These are phyloP conservation scores for Brassicogethes aeneus DNA, from an alignment of 2,888 invertebrate species.

Conservation along the genomic window DNA sequence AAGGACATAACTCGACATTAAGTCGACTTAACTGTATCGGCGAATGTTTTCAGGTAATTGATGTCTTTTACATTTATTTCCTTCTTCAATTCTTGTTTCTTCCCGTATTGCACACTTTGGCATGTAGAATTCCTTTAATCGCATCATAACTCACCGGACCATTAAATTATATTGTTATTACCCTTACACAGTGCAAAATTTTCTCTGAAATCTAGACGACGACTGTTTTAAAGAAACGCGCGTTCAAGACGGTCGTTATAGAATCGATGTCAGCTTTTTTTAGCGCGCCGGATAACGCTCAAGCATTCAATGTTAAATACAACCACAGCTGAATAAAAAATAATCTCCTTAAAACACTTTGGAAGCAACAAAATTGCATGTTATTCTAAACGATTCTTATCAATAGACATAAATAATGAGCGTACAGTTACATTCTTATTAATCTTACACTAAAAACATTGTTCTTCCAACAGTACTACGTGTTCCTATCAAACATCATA, in stretches of 20 bases:
- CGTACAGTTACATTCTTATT: neutral
- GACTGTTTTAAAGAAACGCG: neutral
- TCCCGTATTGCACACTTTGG: slow-evolving; percentile 8
- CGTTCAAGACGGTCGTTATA: too few species aligned
- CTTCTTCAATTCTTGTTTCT: slow-evolving; percentile 4
- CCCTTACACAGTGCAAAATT: neutral
- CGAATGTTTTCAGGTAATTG: slow-evolving; percentile 12
- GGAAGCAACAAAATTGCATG: too few species aligned
- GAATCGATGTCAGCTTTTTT: too few species aligned
- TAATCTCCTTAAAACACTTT: too few species aligned
- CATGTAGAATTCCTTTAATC: slow-evolving; percentile 3
- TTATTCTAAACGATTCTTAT: neutral
- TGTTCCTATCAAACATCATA: neutral
- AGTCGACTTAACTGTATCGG: slow-evolving; percentile 11
- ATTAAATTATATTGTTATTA: neutral
- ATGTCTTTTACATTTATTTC: slow-evolving; percentile 10
- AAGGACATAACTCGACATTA: slow-evolving; percentile 11
- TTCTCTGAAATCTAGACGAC: slow-evolving; percentile 1
- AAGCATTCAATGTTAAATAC: too few species aligned
- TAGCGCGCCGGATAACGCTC: too few species aligned
- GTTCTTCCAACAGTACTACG: neutral
- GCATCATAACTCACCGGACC: neutral
- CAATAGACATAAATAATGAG: neutral
- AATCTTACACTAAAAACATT: neutral
- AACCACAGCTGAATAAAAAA: too few species aligned